Conservation (phyloP, 2,888 invertebrate genomes). For the Zootermopsis nevadensis region DNA sequence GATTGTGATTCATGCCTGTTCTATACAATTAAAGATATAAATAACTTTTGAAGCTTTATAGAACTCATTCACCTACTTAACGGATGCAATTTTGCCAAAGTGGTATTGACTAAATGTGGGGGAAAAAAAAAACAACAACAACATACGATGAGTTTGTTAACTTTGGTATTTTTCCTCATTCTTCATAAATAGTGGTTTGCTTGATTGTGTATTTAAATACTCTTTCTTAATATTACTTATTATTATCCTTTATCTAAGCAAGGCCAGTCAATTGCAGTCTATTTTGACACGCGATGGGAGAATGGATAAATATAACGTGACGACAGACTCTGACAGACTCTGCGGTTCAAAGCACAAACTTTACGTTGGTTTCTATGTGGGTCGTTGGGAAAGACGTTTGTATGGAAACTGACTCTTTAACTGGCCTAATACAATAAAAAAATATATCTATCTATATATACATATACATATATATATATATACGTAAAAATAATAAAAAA, state of each 20-base stretch:
- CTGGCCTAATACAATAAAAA: conserved; percentile 54
- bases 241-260: conserved; percentile 53
- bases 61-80: conserved; percentile 54
- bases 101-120: conserved; percentile 54
- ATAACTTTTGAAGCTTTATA: conserved; percentile 55
- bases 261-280: conserved; percentile 55
- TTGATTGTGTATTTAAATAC: conserved; percentile 55
- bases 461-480: conserved; percentile 44
- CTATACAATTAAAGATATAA: conserved; percentile 55
- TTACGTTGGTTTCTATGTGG: conserved; percentile 42
- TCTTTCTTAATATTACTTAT: conserved; percentile 54
- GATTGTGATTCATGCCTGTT: conserved; percentile 56
- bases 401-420: conserved; percentile 46
- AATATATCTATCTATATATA: conserved; percentile 43
- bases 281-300: conserved; percentile 33
- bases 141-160: conserved; percentile 54
- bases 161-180: conserved; percentile 55
- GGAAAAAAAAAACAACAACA: too few relatives aligned
- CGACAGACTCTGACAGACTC: not conserved
- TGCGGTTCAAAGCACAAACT: conserved; percentile 49
- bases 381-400: conserved; percentile 12
- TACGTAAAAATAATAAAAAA: conserved; percentile 35
- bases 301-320: not conserved
- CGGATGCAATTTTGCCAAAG: conserved; percentile 54
- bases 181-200: conserved; percentile 54